Evolutionary conservation across 2,888 invertebrate genomes (phyloP), one percentile per base, ranked within the genome.

Genomic region (Trissoscelio sp.): DNA sequence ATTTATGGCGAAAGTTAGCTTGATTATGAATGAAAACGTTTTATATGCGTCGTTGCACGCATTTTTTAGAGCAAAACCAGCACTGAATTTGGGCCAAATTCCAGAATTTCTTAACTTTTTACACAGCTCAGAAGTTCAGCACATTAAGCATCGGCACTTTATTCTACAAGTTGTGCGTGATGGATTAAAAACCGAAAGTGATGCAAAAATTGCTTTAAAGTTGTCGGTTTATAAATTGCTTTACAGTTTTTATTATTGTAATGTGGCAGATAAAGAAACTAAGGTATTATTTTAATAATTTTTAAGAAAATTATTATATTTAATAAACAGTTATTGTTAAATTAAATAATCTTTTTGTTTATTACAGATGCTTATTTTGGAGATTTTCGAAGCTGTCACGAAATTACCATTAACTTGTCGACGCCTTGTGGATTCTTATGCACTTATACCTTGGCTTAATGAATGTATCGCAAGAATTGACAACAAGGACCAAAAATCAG

Each of bases 41-140:
- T 93, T 98, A 85, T 98, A 96, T 91, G 93, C 94, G 84, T 94
- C 95, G 0, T 92, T 98, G n/a, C 95, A 95, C 88, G 94, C 94
- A 86, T 97, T 95, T 90, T 92, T 97, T 37, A 93, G 96, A 87
- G 94, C 96, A 1, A 97, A 97, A 90, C 94, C 95, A 9, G 93
- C 93, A 6, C 93, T 97, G 12, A 95, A 97, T 88, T 92, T 97
- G 12, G 93, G 94, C 11, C 93, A 94, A 2, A 95, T 98, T n/a
- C 98, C 98, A 0, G 98, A 98, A 89, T 95, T 98, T 87, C 94
- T 97, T 79, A 95, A 95, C 62, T 93, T 98, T 37, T 95, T 98
- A 88, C 95, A 96, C 88, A 97, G 96, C 81, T 93, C 95, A 7
- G 95, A 96, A 70, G 92, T 96, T 0, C 94, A 95, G 84, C 93